A percentile compares a stretch with the other conserved stretches of the same genome.
phyloP scores from a whole-genome alignment of 2,797 vertebrate species.

The Cyprinella venusta region DNA sequence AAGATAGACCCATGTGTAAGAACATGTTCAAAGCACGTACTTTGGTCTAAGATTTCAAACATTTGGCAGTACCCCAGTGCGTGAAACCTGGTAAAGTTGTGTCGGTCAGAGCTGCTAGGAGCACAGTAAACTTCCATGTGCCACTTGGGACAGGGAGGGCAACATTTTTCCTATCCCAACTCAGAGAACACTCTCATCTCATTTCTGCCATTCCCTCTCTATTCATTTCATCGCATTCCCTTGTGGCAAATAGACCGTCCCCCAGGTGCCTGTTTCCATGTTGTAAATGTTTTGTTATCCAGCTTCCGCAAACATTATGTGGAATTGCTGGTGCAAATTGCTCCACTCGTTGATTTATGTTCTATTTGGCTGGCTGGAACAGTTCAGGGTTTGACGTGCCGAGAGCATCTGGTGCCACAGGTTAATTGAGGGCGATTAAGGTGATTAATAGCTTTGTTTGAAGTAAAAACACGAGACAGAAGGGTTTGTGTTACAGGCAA shows the following conservation, averaged over 20 bases:
- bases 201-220: constrained; percentile 9
- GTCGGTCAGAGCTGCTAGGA: constrained; percentile 48
- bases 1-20: constrained; percentile 66
- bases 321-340: constrained; percentile 70
- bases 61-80: constrained; percentile 71
- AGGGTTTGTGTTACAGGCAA: constrained; percentile 82
- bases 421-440: constrained; percentile 87
- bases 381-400: constrained; percentile 69
- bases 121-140: constrained; percentile 52
- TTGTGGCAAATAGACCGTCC: constrained; percentile 38
- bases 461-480: constrained; percentile 86
- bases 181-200: constrained; percentile 35
- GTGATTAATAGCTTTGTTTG: constrained; percentile 87
- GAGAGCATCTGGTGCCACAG: constrained; percentile 74
- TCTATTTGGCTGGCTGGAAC: constrained; percentile 72
- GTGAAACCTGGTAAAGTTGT: constrained; percentile 73
- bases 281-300: constrained; percentile 73
- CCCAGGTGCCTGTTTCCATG: constrained; percentile 61
- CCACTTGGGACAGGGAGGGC: constrained; percentile 30
- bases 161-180: constrained; percentile 54
- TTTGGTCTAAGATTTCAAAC: constrained; percentile 79
- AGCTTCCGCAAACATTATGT: constrained; percentile 68
- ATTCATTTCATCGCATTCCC: constrained; percentile 28
- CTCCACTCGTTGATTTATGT: constrained; percentile 72
- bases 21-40: constrained; percentile 73